Percentiles rank a stretch among this genome's conserved stretches.
These are phyloP conservation scores for Stegophylla sp. DNA, from an alignment of 2,888 invertebrate genomes.

Conservation along the genomic window DNA sequence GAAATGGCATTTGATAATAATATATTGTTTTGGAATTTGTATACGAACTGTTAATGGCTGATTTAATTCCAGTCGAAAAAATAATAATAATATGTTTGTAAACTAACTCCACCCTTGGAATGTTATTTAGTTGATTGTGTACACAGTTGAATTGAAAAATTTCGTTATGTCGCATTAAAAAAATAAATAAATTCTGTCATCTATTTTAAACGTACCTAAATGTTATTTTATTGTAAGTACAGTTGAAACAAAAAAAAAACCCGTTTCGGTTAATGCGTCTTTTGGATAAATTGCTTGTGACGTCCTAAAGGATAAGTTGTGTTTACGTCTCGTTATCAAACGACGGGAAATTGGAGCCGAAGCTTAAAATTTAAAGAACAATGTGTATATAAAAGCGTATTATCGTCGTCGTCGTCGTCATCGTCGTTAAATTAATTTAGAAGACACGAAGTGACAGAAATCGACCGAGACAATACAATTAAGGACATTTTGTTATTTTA, in stretches of 20 bases:
- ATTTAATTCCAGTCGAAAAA: not conserved
- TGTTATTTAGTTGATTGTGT: not conserved
- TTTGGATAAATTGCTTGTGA: conserved; percentile 35
- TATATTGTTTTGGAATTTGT: too few relatives aligned
- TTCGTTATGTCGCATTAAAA: not conserved
- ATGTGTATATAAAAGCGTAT: conserved; percentile 6
- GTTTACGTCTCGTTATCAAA: not conserved
- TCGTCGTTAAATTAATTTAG: conserved; percentile 11
- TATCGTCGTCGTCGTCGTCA: too few relatives aligned
- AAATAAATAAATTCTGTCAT: not conserved
- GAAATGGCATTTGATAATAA: not conserved
- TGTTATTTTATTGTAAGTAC: not conserved
- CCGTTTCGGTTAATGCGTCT: not conserved
- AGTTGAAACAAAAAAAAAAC: not conserved
- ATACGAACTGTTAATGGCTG: not conserved
- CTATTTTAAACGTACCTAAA: not conserved
- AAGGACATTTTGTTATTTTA: conserved; percentile 19
- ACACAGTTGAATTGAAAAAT: not conserved
- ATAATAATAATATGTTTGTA: not conserved
- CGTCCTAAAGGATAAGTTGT: conserved; percentile 19
- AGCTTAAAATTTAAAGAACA: conserved; percentile 9
- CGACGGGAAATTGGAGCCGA: not conserved
- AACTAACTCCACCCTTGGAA: not conserved
- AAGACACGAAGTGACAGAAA: conserved; percentile 7
- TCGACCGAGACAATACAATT: conserved; percentile 20